phyloP scores from a whole-genome alignment of 2,113 vertebrate species.

The Dermatemys mawii region DNA sequence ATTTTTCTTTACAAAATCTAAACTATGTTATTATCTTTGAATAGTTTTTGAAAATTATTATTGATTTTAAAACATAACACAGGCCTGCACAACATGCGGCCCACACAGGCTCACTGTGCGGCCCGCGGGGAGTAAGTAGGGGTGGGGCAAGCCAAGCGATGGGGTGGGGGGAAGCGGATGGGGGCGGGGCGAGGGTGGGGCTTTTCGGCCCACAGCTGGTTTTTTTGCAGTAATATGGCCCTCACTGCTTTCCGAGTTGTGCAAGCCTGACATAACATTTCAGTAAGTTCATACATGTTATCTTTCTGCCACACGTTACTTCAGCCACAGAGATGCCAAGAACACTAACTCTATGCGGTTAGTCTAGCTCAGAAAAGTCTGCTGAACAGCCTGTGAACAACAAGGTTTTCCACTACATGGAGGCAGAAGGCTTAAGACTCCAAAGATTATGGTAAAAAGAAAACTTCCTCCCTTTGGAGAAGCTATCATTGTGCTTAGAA shows the following conservation, averaged over 20 bases:
- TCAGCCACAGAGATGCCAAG: not conserved
- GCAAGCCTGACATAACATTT: not conserved
- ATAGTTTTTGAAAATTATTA: not conserved
- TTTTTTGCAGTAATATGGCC: too few species aligned
- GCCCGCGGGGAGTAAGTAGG: too few species aligned
- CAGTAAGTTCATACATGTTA: not conserved
- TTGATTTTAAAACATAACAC: not conserved
- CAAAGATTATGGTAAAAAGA: not conserved
- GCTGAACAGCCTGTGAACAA: not conserved
- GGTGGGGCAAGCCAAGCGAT: too few species aligned
- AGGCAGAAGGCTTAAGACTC: not conserved
- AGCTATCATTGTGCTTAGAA: not conserved
- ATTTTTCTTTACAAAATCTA: not conserved
- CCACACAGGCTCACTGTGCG: too few species aligned
- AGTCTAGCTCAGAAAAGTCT: not conserved
- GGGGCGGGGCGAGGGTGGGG: too few species aligned
- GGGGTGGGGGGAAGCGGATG: too few species aligned
- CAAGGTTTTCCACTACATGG: not conserved
- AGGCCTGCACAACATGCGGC: too few species aligned
- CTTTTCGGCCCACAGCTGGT: too few species aligned
- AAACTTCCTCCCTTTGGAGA: not conserved
- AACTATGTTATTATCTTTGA: not conserved
- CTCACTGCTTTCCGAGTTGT: too few species aligned
- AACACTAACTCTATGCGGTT: not conserved
- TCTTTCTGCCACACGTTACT: not conserved